A percentile compares a stretch with the other conserved stretches of the same genome.
These are phyloP conservation scores for Eclectus roratus DNA, from an alignment of 2,113 vertebrate species.

Conservation along the genomic window DNA sequence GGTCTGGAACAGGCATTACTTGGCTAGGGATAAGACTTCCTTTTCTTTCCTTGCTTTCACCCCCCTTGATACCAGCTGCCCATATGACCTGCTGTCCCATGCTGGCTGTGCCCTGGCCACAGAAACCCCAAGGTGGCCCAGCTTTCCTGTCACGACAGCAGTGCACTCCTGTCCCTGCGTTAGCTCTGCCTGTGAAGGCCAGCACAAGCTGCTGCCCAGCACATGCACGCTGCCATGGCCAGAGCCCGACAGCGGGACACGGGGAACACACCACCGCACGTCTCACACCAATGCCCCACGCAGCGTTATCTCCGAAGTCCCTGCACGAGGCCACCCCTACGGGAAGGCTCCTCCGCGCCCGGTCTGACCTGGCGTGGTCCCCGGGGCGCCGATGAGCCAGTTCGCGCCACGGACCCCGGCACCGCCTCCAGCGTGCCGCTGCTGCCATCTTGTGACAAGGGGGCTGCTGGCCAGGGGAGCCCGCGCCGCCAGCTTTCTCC, in stretches of 20 bases:
- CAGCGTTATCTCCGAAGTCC: background rate
- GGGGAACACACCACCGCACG: accelerated
- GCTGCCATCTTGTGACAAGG: constrained; percentile 73
- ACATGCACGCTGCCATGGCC: accelerated
- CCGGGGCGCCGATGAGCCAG: background rate
- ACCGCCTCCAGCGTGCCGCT: background rate
- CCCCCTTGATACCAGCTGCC: background rate
- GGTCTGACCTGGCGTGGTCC: background rate
- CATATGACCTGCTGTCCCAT: background rate
- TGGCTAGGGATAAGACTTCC: background rate
- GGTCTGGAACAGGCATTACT: background rate
- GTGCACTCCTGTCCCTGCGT: background rate
- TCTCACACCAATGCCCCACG: accelerated
- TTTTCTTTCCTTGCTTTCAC: background rate
- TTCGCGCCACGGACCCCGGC: background rate
- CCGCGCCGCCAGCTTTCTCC: background rate
- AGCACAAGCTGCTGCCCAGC: background rate
- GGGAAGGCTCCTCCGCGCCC: background rate
- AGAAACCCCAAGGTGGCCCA: background rate
- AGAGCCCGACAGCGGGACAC: accelerated
- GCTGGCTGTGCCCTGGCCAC: too few species aligned
- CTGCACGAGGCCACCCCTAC: background rate
- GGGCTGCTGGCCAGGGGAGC: constrained; percentile 67
- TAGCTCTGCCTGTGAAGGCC: background rate
- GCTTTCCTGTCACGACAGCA: background rate